phyloP scores from a whole-genome alignment of 2,888 invertebrate species.

The Galerucella nymphaeae region DNA sequence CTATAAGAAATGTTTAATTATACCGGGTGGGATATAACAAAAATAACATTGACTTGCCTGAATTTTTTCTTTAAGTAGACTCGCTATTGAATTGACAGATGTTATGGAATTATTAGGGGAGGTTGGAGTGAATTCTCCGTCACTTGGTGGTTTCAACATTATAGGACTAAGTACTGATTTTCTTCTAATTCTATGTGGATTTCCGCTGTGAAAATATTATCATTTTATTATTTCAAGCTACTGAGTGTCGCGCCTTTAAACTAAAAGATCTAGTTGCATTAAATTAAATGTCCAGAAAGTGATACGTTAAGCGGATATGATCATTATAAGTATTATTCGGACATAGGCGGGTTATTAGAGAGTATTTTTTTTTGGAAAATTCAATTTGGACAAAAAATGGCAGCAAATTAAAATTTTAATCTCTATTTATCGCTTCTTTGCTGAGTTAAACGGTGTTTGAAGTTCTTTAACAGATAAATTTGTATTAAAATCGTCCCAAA shows the following conservation, averaged over 20 bases:
- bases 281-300: constrained; percentile 8
- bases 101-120: constrained; percentile 84
- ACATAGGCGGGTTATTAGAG: neutral
- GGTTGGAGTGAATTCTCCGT: constrained; percentile 67
- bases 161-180: constrained; percentile 72
- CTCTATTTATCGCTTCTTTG: too few species aligned
- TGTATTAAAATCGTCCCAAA: too few species aligned
- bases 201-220: constrained; percentile 67
- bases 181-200: constrained; percentile 72
- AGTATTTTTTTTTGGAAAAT: neutral
- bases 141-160: constrained; percentile 67
- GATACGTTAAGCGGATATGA: constrained; percentile 2
- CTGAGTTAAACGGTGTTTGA: too few species aligned
- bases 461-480: too few species aligned
- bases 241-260: neutral
- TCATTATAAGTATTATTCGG: neutral
- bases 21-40: neutral
- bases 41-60: constrained; percentile 68
- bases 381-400: too few species aligned
- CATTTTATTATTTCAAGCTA: too few species aligned
- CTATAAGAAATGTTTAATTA: constrained; percentile 66
- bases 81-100: constrained; percentile 86
- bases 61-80: constrained; percentile 83
- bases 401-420: too few species aligned
- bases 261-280: neutral